phyloP scores from a whole-genome alignment of 37 sponge, comb jelly and placozoan species.

The Cladorhizidae sp. region DNA sequence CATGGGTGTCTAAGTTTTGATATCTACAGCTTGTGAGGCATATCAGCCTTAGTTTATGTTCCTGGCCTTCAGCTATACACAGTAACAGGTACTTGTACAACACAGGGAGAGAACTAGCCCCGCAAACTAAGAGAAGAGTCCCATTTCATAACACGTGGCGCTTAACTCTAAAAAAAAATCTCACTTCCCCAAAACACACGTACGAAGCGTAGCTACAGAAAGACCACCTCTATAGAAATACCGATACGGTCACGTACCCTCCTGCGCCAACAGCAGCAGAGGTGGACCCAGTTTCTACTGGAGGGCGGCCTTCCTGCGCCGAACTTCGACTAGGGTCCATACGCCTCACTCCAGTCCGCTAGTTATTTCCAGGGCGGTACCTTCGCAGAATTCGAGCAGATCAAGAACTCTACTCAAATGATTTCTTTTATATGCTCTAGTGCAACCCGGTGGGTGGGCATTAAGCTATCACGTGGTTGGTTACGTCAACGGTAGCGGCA shows the following conservation, averaged over 20 bases:
- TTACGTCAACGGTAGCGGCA: constrained; percentile 10
- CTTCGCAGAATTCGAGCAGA: constrained; percentile 33
- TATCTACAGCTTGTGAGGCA: too few species aligned
- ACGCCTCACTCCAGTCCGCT: constrained; percentile 15
- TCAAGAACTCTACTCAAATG: not conserved
- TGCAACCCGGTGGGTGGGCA: not conserved
- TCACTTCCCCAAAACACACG: too few species aligned
- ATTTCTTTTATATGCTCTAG: constrained; percentile 59
- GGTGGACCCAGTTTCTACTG: constrained; percentile 55
- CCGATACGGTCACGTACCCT: constrained; percentile 58
- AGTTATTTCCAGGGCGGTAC: constrained; percentile 4
- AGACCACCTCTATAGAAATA: constrained; percentile 47
- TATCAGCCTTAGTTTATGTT: too few species aligned
- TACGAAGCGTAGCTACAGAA: not conserved
- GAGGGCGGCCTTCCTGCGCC: constrained; percentile 46
- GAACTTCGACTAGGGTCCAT: constrained; percentile 60
- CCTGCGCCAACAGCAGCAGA: constrained; percentile 72
- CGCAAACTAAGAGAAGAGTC: too few species aligned
- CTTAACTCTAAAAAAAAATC: too few species aligned
- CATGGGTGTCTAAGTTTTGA: too few species aligned
- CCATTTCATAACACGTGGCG: too few species aligned
- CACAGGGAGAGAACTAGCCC: too few species aligned
- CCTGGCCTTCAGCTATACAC: too few species aligned
- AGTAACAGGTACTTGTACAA: too few species aligned
- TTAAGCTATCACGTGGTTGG: constrained; percentile 51